Conservation (phyloP, 2,113 vertebrate species). For the Atractosteus spatula region DNA sequence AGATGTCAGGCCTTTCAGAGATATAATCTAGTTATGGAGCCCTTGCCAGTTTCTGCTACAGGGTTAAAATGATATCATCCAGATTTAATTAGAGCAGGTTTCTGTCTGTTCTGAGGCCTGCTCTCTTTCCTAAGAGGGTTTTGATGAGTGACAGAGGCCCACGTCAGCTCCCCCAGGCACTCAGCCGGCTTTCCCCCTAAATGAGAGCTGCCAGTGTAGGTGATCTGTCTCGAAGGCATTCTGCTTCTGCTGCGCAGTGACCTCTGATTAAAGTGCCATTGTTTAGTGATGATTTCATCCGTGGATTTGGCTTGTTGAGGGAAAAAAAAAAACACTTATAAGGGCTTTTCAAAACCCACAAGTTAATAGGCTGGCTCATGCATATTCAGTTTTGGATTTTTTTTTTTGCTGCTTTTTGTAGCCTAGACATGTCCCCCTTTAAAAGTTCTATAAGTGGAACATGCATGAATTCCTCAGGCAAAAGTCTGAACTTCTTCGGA, state of each 20-base stretch:
- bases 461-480: too few relatives aligned
- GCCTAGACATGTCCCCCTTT: too few relatives aligned
- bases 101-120: neutral
- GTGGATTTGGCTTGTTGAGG: neutral
- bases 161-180: neutral
- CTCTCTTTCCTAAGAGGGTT: neutral
- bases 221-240: conserved; percentile 21
- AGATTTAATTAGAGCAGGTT: neutral
- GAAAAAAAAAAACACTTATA: neutral
- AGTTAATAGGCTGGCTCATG: too few relatives aligned
- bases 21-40: too few relatives aligned
- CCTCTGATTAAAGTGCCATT: conserved; percentile 20
- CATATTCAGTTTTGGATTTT: too few relatives aligned
- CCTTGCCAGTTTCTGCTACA: neutral
- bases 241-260: conserved; percentile 6
- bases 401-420: too few relatives aligned
- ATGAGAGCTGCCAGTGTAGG: conserved; percentile 8
- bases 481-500: too few relatives aligned
- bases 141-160: neutral
- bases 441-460: too few relatives aligned
- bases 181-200: conserved; percentile 5
- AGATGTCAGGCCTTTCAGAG: too few relatives aligned
- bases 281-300: conserved; percentile 21
- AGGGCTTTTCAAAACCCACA: neutral
- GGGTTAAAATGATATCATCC: conserved; percentile 2